These are phyloP conservation scores for Alethe castanea DNA, from an alignment of 2,113 vertebrate species.

Conservation along the genomic window DNA sequence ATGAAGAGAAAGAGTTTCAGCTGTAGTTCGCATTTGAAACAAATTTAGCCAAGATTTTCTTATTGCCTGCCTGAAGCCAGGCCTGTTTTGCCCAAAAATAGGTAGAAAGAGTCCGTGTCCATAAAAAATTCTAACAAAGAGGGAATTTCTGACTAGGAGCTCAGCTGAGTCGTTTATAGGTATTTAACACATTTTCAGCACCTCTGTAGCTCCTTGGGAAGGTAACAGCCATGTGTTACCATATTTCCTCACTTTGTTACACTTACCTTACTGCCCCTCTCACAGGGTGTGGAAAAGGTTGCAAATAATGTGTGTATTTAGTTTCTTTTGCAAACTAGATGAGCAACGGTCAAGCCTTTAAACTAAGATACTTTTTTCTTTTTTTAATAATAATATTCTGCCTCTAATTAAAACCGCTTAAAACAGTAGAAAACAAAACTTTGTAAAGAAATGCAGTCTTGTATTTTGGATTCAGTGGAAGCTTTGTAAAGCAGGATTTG, in stretches of 20 bases:
- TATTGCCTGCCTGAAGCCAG: background rate
- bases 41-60: background rate
- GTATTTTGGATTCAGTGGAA: background rate
- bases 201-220: background rate
- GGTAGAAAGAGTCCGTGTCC: background rate
- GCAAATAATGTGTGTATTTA: fast-evolving
- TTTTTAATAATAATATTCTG: background rate
- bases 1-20: background rate
- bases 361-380: background rate
- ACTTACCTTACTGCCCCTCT: background rate
- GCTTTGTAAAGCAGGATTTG: background rate
- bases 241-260: background rate
- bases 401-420: background rate
- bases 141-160: fast-evolving
- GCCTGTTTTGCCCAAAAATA: background rate
- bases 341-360: background rate
- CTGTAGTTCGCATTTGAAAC: background rate
- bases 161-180: fast-evolving
- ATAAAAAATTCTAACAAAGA: background rate
- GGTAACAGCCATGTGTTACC: background rate
- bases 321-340: background rate
- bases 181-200: background rate
- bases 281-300: background rate
- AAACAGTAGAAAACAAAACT: background rate
- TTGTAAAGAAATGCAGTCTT: fast-evolving